phyloP scores from a whole-genome alignment of 2,113 vertebrate genomes.

The Scomber japonicus region DNA sequence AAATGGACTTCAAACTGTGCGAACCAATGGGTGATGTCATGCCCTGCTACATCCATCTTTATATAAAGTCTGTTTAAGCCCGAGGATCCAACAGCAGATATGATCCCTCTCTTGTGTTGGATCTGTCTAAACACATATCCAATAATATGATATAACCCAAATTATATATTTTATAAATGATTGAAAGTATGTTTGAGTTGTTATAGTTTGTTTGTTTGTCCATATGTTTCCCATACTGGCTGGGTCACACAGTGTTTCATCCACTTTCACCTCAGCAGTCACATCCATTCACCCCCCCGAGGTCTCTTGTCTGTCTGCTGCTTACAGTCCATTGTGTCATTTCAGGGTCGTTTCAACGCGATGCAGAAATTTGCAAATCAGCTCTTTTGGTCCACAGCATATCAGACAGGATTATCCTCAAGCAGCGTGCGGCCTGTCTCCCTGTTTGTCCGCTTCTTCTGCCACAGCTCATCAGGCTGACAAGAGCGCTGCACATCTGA shows the following conservation, averaged over 20 bases:
- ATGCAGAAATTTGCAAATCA: conserved; percentile 73
- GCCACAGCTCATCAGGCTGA: conserved; percentile 63
- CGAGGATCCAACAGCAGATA: not conserved
- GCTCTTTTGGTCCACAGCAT: conserved; percentile 67
- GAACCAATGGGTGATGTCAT: too few species aligned
- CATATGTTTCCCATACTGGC: not conserved
- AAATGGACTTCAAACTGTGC: too few species aligned
- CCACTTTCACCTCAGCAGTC: conserved; percentile 51
- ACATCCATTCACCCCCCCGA: conserved; percentile 41
- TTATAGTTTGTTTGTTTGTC: not conserved
- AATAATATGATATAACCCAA: not conserved
- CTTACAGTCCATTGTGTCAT: conserved; percentile 63
- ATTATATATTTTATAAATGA: not conserved
- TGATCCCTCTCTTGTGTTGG: not conserved
- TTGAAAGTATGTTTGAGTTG: not conserved
- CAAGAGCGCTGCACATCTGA: conserved; percentile 56
- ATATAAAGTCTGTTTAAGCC: not conserved
- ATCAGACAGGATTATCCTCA: conserved; percentile 78
- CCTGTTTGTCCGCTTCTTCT: conserved; percentile 55
- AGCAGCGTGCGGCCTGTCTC: conserved; percentile 61
- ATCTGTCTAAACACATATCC: not conserved
- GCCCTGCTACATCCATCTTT: too few species aligned
- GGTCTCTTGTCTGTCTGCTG: conserved; percentile 53
- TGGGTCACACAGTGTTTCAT: conserved; percentile 21
- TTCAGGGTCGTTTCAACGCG: conserved; percentile 71